Evolutionary conservation across 1,140 invertebrate genomes (phyloP).

Genomic region (Linepithema humile): DNA sequence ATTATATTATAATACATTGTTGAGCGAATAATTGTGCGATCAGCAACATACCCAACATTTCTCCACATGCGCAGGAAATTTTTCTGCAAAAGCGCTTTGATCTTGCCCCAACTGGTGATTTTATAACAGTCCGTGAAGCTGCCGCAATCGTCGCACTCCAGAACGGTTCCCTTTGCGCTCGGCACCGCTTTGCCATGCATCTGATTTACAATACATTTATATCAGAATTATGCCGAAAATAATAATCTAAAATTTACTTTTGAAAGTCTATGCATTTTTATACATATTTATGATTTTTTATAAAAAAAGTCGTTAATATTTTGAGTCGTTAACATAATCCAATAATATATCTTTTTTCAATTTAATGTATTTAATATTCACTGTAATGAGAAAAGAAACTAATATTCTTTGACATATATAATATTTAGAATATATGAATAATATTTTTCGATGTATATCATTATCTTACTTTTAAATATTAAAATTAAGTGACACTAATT

Average conservation of each 20-base stretch:
- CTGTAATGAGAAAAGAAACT: not conserved
- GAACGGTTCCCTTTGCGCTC: slow-evolving; percentile 80
- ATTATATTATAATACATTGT: too few relatives aligned
- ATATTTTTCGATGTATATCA: too few relatives aligned
- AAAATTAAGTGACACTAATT: not conserved
- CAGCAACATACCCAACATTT: slow-evolving; percentile 90
- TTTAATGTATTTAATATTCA: not conserved
- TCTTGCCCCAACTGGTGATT: slow-evolving; percentile 88
- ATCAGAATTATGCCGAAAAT: not conserved
- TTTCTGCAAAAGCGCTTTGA: slow-evolving; percentile 94
- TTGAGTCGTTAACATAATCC: too few relatives aligned
- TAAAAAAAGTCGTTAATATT: too few relatives aligned
- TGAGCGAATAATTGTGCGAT: not conserved
- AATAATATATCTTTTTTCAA: not conserved
- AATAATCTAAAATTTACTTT: not conserved
- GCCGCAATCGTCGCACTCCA: slow-evolving; percentile 86
- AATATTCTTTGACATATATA: not conserved
- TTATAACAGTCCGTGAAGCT: slow-evolving; percentile 85
- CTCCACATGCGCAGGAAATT: slow-evolving; percentile 97
- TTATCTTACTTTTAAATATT: not conserved
- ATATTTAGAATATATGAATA: too few relatives aligned
- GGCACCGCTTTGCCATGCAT: slow-evolving; percentile 85
- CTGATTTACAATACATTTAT: slow-evolving; percentile 72
- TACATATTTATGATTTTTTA: not conserved
- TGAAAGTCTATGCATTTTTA: not conserved